Conservation (phyloP, 2,797 vertebrate genomes). For the Acanthis flammea region DNA sequence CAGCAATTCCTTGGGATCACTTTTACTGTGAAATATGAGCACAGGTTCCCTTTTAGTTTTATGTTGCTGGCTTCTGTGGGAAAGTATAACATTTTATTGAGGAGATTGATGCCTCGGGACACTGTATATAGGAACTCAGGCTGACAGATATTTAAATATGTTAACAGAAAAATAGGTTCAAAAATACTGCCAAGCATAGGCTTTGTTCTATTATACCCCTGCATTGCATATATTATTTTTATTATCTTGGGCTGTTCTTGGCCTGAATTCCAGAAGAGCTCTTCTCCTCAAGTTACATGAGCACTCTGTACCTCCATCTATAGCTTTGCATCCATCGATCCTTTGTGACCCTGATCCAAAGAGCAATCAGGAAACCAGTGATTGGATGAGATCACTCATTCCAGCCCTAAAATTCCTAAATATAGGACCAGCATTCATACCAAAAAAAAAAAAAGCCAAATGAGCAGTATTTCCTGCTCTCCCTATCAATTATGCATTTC, state of each 20-base stretch:
- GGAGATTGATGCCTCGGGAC: neutral
- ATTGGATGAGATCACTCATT: neutral
- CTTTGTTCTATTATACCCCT: neutral
- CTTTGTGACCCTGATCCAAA: neutral
- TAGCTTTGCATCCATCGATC: neutral
- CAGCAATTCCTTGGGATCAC: neutral
- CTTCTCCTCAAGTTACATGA: neutral
- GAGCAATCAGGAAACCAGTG: neutral
- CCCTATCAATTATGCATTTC: neutral
- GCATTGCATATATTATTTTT: conserved; percentile 19
- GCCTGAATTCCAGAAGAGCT: neutral
- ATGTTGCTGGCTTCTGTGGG: neutral
- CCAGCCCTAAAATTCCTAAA: neutral
- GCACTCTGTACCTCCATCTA: neutral
- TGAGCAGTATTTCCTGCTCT: neutral
- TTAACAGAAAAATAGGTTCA: conserved; percentile 15
- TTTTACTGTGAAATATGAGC: conserved; percentile 8
- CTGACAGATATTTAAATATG: conserved; percentile 1
- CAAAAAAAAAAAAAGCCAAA: neutral
- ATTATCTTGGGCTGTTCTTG: neutral
- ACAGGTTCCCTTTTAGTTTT: conserved; percentile 6
- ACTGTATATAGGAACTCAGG: neutral
- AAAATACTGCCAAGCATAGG: neutral
- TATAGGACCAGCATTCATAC: neutral
- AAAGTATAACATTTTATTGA: neutral